Evolutionary conservation across 2,113 vertebrate genomes (phyloP), one percentile per base, ranked within the genome.

Genomic region (Pygoscelis adeliae): DNA sequence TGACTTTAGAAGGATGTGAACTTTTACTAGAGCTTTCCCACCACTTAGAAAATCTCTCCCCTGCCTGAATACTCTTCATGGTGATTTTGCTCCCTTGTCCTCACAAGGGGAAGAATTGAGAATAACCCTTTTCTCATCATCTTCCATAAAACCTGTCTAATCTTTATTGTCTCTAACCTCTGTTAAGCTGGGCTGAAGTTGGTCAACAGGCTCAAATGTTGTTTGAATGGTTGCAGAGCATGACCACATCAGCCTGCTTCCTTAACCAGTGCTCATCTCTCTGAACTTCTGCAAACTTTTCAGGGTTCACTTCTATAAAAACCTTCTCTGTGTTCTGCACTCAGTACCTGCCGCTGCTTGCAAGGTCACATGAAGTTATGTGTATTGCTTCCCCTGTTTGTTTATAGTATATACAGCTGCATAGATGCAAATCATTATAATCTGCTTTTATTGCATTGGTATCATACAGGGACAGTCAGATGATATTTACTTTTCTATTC

Each of bases 381-480:
- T 38, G 3, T 58, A n/a, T 66, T 70, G 10, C 83, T 55, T 70
- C 58, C 15, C 3, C 5, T 16, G 1, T 69, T 74, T 93, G 84
- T 84, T 96, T 93, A 49, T 70, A 88, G 38, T 66, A 88, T 65
- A 89, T 73, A 90, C 70, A 97, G 84, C 62, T 91, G 83, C 81
- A 59, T 14, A 58, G 38, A n/a, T 85, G 61, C 46, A 86, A 85
- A 70, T 67, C 22, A 62, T 89, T 52, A 20, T 91, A 52, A 71
- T 53, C 67, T 36, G 49, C n/a, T 81, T 83, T 96, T 89, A 83
- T 65, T 83, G 61, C 30, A 29, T 58, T 47, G 36, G 30, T 73
- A 18, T 66, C 21, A 27, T 63, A 38, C 38, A 12, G 22, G 72
- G 61, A 38, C 47, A 67, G 42, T 55, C 59, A 65, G 85, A 66